Conservation (phyloP, 2,797 vertebrate species). For the Gouania willdenowi region DNA sequence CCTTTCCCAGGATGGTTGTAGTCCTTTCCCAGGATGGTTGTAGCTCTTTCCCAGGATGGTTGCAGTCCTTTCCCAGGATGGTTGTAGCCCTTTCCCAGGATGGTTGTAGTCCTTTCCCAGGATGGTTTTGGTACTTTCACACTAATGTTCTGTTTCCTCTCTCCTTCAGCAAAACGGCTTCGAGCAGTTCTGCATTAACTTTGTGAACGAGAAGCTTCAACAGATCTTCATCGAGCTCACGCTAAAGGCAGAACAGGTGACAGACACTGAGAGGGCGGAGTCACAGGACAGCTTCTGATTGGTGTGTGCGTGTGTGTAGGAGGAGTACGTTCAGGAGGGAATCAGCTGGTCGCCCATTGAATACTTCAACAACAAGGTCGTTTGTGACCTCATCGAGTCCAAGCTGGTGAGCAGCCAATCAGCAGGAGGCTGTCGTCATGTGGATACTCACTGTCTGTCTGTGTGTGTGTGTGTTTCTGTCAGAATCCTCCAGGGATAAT, state of each 20-base stretch:
- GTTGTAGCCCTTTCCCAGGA: no score
- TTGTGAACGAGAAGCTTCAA: slow-evolving; percentile 85
- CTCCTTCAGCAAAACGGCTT: slow-evolving; percentile 74
- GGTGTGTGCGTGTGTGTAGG: slow-evolving; percentile 51
- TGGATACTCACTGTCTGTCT: background rate
- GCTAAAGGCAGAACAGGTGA: slow-evolving; percentile 82
- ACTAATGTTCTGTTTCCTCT: background rate
- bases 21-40: no score
- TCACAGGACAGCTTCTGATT: no score
- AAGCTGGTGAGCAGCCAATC: slow-evolving; percentile 74
- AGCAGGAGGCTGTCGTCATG: no score
- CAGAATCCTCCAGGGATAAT: slow-evolving; percentile 81
- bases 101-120: no score
- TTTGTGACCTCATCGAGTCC: slow-evolving; percentile 85
- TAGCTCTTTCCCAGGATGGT: no score
- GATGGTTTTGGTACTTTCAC: no score
- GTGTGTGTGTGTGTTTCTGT: no score
- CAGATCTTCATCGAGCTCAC: slow-evolving; percentile 86
- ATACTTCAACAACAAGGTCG: slow-evolving; percentile 85
- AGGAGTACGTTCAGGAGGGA: slow-evolving; percentile 83
- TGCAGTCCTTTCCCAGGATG: no score
- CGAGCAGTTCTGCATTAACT: slow-evolving; percentile 85
- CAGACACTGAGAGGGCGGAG: no score
- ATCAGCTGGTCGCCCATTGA: slow-evolving; percentile 81
- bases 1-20: no score